Conservation (phyloP, 2,888 invertebrate genomes). For the Prenolepis imparis region DNA sequence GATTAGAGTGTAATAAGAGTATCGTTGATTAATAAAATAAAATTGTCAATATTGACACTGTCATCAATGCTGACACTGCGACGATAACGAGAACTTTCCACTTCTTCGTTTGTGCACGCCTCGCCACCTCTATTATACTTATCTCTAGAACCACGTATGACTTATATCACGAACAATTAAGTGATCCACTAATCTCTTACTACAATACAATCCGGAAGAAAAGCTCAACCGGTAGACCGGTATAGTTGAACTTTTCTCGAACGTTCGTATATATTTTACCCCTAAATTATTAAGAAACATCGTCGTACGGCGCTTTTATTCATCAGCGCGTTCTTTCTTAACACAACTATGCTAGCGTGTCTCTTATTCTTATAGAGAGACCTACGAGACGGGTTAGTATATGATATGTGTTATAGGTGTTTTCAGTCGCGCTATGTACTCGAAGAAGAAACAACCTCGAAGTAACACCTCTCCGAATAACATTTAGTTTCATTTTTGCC, state of each 20-base stretch:
- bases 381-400: constrained; percentile 63
- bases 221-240: constrained; percentile 13
- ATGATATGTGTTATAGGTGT: constrained; percentile 71
- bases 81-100: constrained; percentile 36
- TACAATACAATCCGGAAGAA: constrained; percentile 9
- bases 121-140: constrained; percentile 24
- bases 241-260: constrained; percentile 6
- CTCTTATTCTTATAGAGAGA: constrained; percentile 63
- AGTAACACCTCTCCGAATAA: constrained; percentile 57
- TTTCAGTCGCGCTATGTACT: constrained; percentile 68
- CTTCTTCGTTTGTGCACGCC: constrained; percentile 29
- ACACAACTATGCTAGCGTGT: constrained; percentile 50
- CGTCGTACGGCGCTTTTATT: constrained; percentile 25
- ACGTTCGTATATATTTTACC: constrained; percentile 8
- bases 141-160: constrained; percentile 32
- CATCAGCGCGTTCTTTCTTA: constrained; percentile 29
- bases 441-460: constrained; percentile 56
- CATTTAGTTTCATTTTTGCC: constrained; percentile 18
- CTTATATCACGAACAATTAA: constrained; percentile 40
- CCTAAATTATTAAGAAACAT: constrained; percentile 50
- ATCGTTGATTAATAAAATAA: constrained; percentile 20
- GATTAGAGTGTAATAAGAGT: background rate
- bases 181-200: constrained; percentile 10
- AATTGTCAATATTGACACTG: constrained; percentile 21
- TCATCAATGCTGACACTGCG: constrained; percentile 18